These are phyloP conservation scores for Oreotragus oreotragus DNA, from an alignment of 2,113 vertebrate genomes.

Conservation along the genomic window DNA sequence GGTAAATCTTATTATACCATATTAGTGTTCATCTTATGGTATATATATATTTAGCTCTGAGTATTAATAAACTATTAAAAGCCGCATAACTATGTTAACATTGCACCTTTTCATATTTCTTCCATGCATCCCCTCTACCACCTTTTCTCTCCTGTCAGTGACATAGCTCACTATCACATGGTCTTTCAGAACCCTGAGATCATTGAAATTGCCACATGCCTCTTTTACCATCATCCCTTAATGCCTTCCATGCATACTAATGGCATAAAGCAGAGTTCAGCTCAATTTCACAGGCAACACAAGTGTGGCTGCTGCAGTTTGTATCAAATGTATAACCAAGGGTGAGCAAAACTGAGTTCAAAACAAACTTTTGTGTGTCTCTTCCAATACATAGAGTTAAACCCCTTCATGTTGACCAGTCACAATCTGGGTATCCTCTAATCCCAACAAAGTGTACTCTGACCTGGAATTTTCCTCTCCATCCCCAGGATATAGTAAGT, in stretches of 20 bases:
- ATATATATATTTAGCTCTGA: not conserved
- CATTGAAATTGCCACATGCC: not conserved
- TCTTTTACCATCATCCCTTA: not conserved
- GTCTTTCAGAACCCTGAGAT: not conserved
- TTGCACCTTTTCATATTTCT: not conserved
- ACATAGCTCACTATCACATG: not conserved
- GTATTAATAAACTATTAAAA: not conserved
- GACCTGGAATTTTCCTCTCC: not conserved
- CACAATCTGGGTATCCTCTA: not conserved
- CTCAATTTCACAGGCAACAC: not conserved
- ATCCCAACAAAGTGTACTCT: not conserved
- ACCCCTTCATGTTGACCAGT: not conserved
- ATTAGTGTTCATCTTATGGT: not conserved
- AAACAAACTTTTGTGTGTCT: not conserved
- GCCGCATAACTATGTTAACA: not conserved
- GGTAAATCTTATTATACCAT: not conserved
- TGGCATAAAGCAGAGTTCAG: not conserved
- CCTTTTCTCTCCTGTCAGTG: not conserved
- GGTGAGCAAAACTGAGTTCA: not conserved
- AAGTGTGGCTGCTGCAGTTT: not conserved
- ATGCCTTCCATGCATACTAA: not conserved
- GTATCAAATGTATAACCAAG: not conserved
- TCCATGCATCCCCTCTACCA: not conserved
- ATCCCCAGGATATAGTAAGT: not conserved
- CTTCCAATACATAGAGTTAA: not conserved